Base-by-base conservation (phyloP, 2,113 vertebrate genomes). In the Perca fluviatilis region DNA sequence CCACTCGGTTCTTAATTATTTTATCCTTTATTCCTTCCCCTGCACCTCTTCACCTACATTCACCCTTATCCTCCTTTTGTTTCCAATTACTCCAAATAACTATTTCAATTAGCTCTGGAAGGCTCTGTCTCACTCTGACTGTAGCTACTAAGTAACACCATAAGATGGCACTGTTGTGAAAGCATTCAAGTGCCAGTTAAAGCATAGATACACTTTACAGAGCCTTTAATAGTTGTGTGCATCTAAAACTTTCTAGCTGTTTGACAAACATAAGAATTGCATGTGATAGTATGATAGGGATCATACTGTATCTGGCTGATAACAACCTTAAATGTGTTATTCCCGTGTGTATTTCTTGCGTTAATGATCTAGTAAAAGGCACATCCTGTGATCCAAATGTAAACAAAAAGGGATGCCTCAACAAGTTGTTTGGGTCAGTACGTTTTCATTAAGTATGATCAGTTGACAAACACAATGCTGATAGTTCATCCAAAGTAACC, bases 141-240 rank as follows among this genome's bases (percentile, higher is more conserved):
- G 77, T 69, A 57, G 53, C 2, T 57, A 50, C 69, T 2, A 18
- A 0, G 4, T 36, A 14, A 13, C n/a, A 3, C 73, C 94, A 86
- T 73, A 81, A 93, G 94, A 88, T 88, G 93, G 89, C 91, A 87
- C 51, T 77, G 57, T 83, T 85, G 75, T 27, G 79, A 72, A 88
- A 85, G 85, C 40, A 79, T 46, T 73, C 23, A 64, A n/a, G 13
- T n/a, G 21, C 16, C 30, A 67, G n/a, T 81, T 14, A 53, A 72
- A 46, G 18, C 12, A 25, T 46, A 53, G 4, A n/a, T 5, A 36
- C 0, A 15, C 25, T n/a, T 11, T n/a, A n/a, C 51, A 14, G 4
- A 77, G 1, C 30, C 54, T 23, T 40, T 43, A 46, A n/a, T 46
- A 33, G 19, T 56, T 18, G 2, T 40, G 18, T 23, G 6, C 2